Base-by-base conservation (phyloP, 2,113 vertebrate genomes). In the Capra hircus region DNA sequence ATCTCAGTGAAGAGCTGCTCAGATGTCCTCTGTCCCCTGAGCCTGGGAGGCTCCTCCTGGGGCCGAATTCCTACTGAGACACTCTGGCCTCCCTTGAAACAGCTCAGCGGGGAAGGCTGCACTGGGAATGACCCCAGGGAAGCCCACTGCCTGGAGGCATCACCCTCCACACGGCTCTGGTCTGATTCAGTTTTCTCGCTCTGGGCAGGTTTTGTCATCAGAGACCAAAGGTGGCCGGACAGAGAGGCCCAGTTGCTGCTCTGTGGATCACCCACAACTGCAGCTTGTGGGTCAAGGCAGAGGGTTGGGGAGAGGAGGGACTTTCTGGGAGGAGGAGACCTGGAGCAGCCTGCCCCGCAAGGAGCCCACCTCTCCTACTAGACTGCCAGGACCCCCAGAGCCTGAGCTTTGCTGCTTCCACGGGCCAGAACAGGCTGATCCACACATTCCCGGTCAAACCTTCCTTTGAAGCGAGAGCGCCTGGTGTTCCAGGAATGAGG, bases 1-100 rank as follows among this genome's bases (percentile, higher is more conserved):
- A 93, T 84, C 88, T 96, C 85, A 4, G 33, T 15, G 88, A 96
- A 93, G 83, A 97, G 97, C 97, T 96, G 64, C 95, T 98, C 43
- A 88, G 92, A 85, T 19, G 45, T 91, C 81, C 1, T 45, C 92
- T 93, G 96, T 97, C 96, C 94, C 64, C 90, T 48, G 91, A 85
- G 97, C 88, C 96, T 94, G 95, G 95, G 90, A 83, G 78, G 78
- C 86, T 91, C 62, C 52, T 25, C 48, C 4, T 13, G 93, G 93
- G 87, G 82, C 74, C 28, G 7, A 87, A 97, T 97, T 93, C 95
- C 30, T 11, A 21, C 15, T 15, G 71, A 85, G 88, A 84, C 48
- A 25, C 81, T n/a, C 33, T 53, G 80, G 16, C 30, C 12, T 53
- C 19, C 50, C 33, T 19, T 12, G 67, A 74, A 85, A 74, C 45